Evolutionary conservation across 2,113 vertebrate genomes (phyloP), one percentile per base, ranked within the genome.

Genomic region (Embiotoca jacksoni): DNA sequence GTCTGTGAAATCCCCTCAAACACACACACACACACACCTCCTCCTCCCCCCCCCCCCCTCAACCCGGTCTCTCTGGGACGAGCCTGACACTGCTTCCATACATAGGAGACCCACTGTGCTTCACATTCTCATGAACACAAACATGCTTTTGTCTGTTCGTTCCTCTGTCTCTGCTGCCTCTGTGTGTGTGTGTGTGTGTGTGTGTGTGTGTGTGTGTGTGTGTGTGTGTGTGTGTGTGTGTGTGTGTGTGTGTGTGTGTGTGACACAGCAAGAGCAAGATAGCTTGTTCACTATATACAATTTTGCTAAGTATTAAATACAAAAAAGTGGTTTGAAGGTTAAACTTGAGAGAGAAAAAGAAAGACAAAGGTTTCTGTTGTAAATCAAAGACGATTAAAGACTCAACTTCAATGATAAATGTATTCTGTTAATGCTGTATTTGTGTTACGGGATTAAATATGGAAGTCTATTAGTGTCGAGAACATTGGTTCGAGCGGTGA

Each of bases 61-160:
- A 1, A 11, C 57, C 39, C 1, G 16, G 49, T 44, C 66, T 67
- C 83, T 77, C 63, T 72, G 81, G 84, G 87, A 91, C 86, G 75
- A 88, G 91, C 87, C 81, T 90, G 92, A 89, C 91, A 92, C 86
- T 86, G 91, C 78, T 63, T 68, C 87, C 81, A 81, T 72, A 83
- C 89, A 92, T 85, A 93, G 92, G 23, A 90, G 89, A 86, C 72
- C 87, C 88, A 91, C 91, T 93, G 92, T 93, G 89, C 92, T 85
- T 90, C 88, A 87, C 89, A 93, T 92, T 94, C 91, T 92, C 90
- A 83, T 86, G 83, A 60, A 87, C 89, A 94, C 91, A 94, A 87
- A 91, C 91, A 80, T 84, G 87, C 88, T 90, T 93, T 93, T 94
- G 93, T 94, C 86, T 89, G 72, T 76, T 81, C 3, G 63, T 13